Base-by-base conservation (phyloP, 2,797 vertebrate species). In the Phataginus tricuspis region DNA sequence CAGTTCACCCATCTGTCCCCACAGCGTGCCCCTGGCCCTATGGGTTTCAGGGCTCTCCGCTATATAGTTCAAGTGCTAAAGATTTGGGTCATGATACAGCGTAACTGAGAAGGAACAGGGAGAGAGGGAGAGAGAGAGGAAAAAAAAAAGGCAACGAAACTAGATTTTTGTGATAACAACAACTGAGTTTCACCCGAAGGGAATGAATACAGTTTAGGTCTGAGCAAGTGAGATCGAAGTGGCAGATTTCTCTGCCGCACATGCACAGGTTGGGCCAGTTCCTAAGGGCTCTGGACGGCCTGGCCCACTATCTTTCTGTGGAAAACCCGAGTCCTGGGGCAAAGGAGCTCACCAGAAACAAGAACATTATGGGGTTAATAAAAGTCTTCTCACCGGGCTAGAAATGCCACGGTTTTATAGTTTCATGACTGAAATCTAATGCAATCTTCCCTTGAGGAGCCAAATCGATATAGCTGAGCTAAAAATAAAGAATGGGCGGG, bases 81-180 rank as follows among this genome's bases (percentile, higher is more conserved):
- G 97, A 98, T 98, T 57, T 97, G 94, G 97, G 97, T 97, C 96
- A 68, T 42, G 97, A 97, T 97, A 97, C 55, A 39, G 31, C 0
- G 96, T 96, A 97, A 98, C 92, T 79, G 97, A 98, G 97, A 96
- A 96, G 94, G 61, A 72, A 82, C 4, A 3, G 49, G 42, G 64
- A 64, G 25, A 63, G 59, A 23, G 8, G 18, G 31, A 27, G 57
- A 25, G 55, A 55, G 21, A 10, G 69, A 61, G 25, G 18, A 21
- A 21, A 15, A 19, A 2, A 66, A 74, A 45, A 79, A 69, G 49
- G 31, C 63, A 93, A 90, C 0, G 69, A 96, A 96, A 97, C 86
- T 34, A 97, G 93, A 96, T 86, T 96, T 93, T 59, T 55, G 75
- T 1, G 95, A 95, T 93, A 97, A 94, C 83, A 68, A 66, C 51